These are phyloP conservation scores for Caenorhabditis wallacei DNA, from an alignment of 2,888 invertebrate species.

Conservation along the genomic window DNA sequence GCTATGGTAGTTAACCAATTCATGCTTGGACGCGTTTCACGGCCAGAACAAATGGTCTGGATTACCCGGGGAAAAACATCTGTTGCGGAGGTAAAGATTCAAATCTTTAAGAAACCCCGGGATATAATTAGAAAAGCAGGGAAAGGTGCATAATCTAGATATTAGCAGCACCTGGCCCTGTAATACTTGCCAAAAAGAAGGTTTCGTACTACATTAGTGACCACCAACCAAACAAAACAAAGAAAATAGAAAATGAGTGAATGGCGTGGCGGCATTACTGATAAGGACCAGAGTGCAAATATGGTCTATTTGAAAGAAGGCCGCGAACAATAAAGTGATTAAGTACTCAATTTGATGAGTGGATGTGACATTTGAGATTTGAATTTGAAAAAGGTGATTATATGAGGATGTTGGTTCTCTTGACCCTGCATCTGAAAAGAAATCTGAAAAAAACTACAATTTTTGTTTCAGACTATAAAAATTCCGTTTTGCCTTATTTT, in stretches of 20 bases:
- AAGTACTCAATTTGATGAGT: too few relatives aligned
- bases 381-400: too few relatives aligned
- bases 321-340: too few relatives aligned
- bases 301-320: too few relatives aligned
- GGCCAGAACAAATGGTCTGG: slow-evolving; percentile 7
- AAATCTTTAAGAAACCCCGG: not conserved
- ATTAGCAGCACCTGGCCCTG: not conserved
- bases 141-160: not conserved
- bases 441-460: too few relatives aligned
- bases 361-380: too few relatives aligned
- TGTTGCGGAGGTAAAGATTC: slow-evolving; percentile 4
- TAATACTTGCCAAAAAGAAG: not conserved
- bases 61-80: slow-evolving; percentile 7
- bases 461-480: too few relatives aligned
- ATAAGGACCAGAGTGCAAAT: not conserved
- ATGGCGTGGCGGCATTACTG: not conserved
- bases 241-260: not conserved
- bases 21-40: not conserved
- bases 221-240: not conserved
- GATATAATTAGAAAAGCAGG: not conserved
- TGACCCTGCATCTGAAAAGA: too few relatives aligned
- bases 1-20: not conserved
- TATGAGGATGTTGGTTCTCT: too few relatives aligned
- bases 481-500: too few relatives aligned
- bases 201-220: not conserved